A percentile compares a stretch with the other conserved stretches of the same genome.
Conservation (phyloP, 2,113 vertebrate species). For the Rhea americana region DNA sequence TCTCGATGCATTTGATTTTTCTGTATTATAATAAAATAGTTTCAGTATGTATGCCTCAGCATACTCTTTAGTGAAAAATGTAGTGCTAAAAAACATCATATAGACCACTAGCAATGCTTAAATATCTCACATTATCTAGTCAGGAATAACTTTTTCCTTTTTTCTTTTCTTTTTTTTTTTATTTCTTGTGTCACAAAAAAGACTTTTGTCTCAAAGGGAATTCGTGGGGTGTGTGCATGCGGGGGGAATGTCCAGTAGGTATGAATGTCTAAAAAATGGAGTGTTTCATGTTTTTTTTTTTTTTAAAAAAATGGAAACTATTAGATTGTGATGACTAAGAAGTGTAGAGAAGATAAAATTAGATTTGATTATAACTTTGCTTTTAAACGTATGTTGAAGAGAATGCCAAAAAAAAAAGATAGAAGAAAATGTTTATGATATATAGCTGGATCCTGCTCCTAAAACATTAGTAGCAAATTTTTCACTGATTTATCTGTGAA, state of each 20-base stretch:
- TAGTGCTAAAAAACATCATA: not conserved
- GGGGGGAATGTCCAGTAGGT: not conserved
- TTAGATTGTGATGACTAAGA: not conserved
- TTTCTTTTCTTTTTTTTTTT: no score
- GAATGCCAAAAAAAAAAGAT: not conserved
- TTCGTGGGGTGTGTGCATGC: not conserved
- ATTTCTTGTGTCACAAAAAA: not conserved
- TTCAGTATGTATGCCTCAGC: not conserved
- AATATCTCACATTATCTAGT: not conserved
- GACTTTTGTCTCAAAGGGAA: not conserved
- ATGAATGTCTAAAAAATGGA: not conserved
- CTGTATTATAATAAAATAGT: constrained; percentile 30
- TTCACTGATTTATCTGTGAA: not conserved
- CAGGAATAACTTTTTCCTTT: not conserved
- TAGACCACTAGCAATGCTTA: not conserved
- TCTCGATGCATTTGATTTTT: constrained; percentile 48
- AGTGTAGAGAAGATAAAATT: not conserved
- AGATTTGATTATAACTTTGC: not conserved
- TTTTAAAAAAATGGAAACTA: not conserved
- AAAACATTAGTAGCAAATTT: not conserved
- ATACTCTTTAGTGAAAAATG: not conserved
- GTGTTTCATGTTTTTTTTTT: not conserved
- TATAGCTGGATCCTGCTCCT: not conserved
- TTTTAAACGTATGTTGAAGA: not conserved
- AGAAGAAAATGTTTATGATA: rapidly evolving